Conservation (phyloP, 92 coral and sea anemone genomes). For the Montipora capitata region DNA sequence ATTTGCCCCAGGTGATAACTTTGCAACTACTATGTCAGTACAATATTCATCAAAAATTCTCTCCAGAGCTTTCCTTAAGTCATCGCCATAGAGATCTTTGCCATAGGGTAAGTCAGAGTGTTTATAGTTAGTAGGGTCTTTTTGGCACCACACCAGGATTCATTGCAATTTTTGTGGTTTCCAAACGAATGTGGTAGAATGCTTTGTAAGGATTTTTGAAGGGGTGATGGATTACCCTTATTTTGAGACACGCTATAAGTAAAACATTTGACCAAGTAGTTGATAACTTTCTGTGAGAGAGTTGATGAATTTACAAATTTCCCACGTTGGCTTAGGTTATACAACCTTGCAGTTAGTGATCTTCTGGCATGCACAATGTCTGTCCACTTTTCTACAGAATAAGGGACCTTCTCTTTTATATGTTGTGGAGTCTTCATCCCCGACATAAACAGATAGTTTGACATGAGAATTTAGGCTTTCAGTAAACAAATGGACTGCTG, state of each 20-base stretch:
- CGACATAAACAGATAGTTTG: constrained; percentile 42
- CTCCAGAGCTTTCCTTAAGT: neutral
- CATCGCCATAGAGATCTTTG: constrained; percentile 44
- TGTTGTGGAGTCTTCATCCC: constrained; percentile 79
- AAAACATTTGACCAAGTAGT: constrained; percentile 48
- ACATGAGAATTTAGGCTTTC: constrained; percentile 29
- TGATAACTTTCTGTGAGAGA: constrained; percentile 57
- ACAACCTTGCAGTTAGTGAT: constrained; percentile 65
- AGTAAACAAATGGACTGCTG: constrained; percentile 58
- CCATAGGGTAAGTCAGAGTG: constrained; percentile 37
- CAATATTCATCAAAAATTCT: constrained; percentile 19
- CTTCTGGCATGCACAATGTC: constrained; percentile 35
- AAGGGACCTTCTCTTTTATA: constrained; percentile 56
- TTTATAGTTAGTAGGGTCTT: constrained; percentile 1
- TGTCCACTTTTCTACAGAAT: constrained; percentile 71
- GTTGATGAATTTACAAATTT: too few relatives aligned
- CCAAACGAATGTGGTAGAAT: constrained; percentile 66
- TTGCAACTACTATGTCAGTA: constrained; percentile 7
- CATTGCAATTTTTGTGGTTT: constrained; percentile 15
- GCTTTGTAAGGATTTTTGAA: constrained; percentile 9
- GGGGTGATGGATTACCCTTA: constrained; percentile 14
- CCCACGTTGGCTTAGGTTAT: constrained; percentile 64
- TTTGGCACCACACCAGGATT: neutral
- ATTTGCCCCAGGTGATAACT: constrained; percentile 32
- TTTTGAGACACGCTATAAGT: constrained; percentile 43